Evolutionary conservation across 1,140 invertebrate species (phyloP).

Genomic region (Lepidurus couesii): DNA sequence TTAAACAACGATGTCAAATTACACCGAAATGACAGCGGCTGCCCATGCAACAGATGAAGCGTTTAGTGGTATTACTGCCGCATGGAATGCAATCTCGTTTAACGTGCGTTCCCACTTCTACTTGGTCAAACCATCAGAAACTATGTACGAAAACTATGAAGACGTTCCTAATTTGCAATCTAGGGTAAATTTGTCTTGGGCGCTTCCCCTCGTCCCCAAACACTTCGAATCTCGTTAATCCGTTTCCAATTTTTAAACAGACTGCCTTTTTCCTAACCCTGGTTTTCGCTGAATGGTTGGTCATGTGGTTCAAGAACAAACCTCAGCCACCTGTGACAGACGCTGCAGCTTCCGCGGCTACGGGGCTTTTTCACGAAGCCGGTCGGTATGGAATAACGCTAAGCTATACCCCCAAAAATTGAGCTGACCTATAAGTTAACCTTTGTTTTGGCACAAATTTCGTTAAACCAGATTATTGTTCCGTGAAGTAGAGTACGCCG

Average conservation of each 20-base stretch:
- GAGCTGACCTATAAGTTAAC: too few species aligned
- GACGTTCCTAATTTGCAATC: not conserved
- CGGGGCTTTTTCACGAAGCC: not conserved
- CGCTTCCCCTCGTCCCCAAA: not conserved
- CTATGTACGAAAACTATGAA: not conserved
- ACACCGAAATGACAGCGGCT: too few species aligned
- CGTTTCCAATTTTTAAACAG: not conserved
- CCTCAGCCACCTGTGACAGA: not conserved
- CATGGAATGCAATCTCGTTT: not conserved
- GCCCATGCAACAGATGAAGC: too few species aligned
- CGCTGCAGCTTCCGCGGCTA: not conserved
- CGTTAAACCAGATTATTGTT: not conserved
- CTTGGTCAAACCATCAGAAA: conserved; percentile 5
- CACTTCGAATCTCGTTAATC: not conserved
- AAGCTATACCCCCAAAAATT: too few species aligned
- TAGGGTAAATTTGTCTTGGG: not conserved
- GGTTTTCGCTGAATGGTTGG: not conserved
- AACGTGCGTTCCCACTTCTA: not conserved
- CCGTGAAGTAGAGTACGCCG: not conserved
- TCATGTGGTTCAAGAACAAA: not conserved
- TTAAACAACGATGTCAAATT: too few species aligned
- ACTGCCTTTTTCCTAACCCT: not conserved
- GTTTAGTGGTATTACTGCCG: too few species aligned
- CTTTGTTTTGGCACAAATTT: too few species aligned
- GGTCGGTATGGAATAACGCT: not conserved